A percentile compares a stretch with the other conserved stretches of the same genome.
These are phyloP conservation scores for Brachyalestes nurse DNA, from an alignment of 2,797 vertebrate genomes.

Conservation along the genomic window DNA sequence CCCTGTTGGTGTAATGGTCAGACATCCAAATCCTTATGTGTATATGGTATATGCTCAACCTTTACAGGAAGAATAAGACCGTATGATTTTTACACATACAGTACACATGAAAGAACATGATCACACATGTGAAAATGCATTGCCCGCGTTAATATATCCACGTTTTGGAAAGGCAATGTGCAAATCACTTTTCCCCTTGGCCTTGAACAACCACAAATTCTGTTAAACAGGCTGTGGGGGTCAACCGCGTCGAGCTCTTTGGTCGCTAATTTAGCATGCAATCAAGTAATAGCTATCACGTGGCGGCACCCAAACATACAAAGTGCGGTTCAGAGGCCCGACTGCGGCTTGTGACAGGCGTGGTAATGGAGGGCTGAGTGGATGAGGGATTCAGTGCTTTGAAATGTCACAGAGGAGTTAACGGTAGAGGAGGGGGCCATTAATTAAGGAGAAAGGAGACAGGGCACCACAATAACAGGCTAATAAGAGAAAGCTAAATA, in stretches of 20 bases:
- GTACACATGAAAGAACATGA: no score
- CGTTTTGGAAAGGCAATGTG: neutral
- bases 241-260: neutral
- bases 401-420: slow-evolving; percentile 22
- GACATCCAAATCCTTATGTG: no score
- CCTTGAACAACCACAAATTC: neutral
- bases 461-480: slow-evolving; percentile 13
- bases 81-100: no score
- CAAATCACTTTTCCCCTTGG: neutral
- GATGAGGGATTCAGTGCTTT: slow-evolving; percentile 11
- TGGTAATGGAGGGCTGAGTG: slow-evolving; percentile 18
- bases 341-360: neutral
- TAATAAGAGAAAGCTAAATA: slow-evolving; percentile 12
- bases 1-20: no score
- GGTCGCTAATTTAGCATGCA: neutral
- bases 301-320: neutral
- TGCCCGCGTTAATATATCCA: no score
- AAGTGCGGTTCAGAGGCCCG: neutral
- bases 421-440: neutral
- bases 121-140: no score
- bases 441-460: slow-evolving; percentile 27
- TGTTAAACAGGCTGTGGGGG: slow-evolving; percentile 7
- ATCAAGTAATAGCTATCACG: neutral
- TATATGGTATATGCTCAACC: no score
- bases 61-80: no score